Base-by-base conservation (phyloP, 2,888 invertebrate species). In the Andrena praecox region DNA sequence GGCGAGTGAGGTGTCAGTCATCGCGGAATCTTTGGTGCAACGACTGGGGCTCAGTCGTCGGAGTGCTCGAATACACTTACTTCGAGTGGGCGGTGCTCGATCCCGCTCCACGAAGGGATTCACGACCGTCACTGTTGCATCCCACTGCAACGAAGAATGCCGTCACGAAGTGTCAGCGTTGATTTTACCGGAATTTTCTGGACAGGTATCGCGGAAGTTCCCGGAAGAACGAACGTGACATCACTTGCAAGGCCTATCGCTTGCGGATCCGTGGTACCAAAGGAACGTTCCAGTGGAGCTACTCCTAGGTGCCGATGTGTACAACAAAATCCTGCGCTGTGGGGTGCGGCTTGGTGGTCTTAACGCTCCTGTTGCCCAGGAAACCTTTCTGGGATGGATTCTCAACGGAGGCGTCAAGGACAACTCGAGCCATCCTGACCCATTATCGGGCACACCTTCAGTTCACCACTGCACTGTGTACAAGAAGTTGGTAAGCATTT, bases 391-490 rank as follows among this genome's bases (percentile, higher is more conserved):
- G 3, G 69, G 69, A 1, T 69, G 69, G 69, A 33, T 69, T 2
- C 10, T 69, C 8, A 31, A 24, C 1, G 69, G 54, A 0, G 20
- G 10, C 12, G 1, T 6, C 12, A 16, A 27, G 10, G 29, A 4
- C 2, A 5, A 12, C 0, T 3, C 2, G 16, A 2, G 20, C 1
- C 3, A n/a, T 0, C 0, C 31, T 6, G 6, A 42, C 3, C 5
- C 4, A 2, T 0, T 1, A 0, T 1, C 4, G 35, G 35, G 4
- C 12, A 1, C 24, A 1, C 7, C 12, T n/a, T 20, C 6, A 0
- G 16, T 42, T 4, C 56, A 31, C 10, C 56, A 50, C 52, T 67
- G 66, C 31, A n/a, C n/a, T 5, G 29, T 67, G n/a, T 52, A 67
- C 10, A 12, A 16, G 3, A 35, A 56, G 0, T 16, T 69, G n/a